Evolutionary conservation across 2,797 vertebrate genomes (phyloP), one percentile per base, ranked within the genome.

Genomic region (Selene dorsalis): DNA sequence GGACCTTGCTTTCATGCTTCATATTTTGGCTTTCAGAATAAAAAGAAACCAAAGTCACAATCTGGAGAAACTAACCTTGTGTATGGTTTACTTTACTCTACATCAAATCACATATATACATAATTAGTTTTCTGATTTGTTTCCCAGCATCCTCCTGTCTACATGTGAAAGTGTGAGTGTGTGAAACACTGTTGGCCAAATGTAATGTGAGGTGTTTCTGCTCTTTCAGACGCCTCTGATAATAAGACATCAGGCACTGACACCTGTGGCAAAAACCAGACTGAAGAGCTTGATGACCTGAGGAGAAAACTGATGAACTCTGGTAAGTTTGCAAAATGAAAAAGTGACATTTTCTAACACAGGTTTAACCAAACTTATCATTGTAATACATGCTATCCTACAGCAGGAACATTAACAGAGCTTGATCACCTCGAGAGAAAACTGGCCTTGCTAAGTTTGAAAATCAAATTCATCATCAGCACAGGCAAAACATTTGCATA

Each of bases 221-320:
- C 41, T 75, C 45, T 84, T 68, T 62, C 68, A 82, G 82, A 82
- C 39, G 24, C 4, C 6, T 47, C 57, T 48, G 12, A 32, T 7
- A 53, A 20, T 17, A 61, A 59, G 28, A 60, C 28, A 43, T n/a
- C 48, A 61, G 26, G 26, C 10, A 24, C 0, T 35, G 20, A 52
- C 8, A 13, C 6, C 14, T 17, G 26, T 6, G 57, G 38, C 39
- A 63, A 65, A 62, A 80, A 26, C 24, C 8, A 55, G 63, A 80
- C 59, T 47, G 53, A 64, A 4, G 22, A 73, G 52, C 22, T 6
- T 12, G 17, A 71, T 0, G 13, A 45, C 35, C 63, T 80, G 50
- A 38, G 11, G 22, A 52, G 4, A 61, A 72, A 63, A 24, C 39
- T 75, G 53, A 22, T 12, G 3, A 13, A 41, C 12, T 13, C 60